Conservation (phyloP, 2,797 vertebrate species). For the Oophaga sylvatica region DNA sequence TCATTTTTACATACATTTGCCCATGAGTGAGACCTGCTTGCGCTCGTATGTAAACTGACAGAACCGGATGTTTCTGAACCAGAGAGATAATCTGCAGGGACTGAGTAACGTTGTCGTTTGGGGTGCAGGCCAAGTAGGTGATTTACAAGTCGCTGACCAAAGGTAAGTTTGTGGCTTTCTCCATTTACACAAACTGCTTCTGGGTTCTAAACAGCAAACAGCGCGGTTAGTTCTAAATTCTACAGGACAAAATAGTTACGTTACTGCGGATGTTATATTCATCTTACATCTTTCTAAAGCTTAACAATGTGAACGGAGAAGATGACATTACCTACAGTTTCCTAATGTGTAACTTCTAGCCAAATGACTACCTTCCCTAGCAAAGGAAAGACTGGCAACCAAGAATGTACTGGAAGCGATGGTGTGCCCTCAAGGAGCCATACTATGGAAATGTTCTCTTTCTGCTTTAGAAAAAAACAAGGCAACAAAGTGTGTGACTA, state of each 20-base stretch:
- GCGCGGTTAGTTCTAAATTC: slow-evolving; percentile 65
- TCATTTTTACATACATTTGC: slow-evolving; percentile 88
- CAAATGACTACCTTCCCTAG: not conserved
- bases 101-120: slow-evolving; percentile 83
- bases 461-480: not conserved
- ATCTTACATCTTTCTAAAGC: not conserved
- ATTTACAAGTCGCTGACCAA: slow-evolving; percentile 95
- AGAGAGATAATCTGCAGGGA: slow-evolving; percentile 84
- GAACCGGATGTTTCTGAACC: slow-evolving; percentile 74
- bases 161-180: slow-evolving; percentile 88
- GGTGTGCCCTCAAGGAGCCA: not conserved
- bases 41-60: slow-evolving; percentile 78
- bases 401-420: not conserved
- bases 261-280: not conserved
- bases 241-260: not conserved
- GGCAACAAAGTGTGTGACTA: not conserved
- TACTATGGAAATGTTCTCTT: not conserved
- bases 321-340: not conserved
- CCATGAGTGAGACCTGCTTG: slow-evolving; percentile 93
- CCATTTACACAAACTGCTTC: slow-evolving; percentile 77
- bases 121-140: slow-evolving; percentile 91
- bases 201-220: slow-evolving; percentile 83
- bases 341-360: not conserved
- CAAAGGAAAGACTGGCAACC: not conserved
- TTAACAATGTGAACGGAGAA: not conserved